These are phyloP conservation scores for Megatriorchis doriae DNA, from an alignment of 2,113 vertebrate genomes.

Conservation along the genomic window DNA sequence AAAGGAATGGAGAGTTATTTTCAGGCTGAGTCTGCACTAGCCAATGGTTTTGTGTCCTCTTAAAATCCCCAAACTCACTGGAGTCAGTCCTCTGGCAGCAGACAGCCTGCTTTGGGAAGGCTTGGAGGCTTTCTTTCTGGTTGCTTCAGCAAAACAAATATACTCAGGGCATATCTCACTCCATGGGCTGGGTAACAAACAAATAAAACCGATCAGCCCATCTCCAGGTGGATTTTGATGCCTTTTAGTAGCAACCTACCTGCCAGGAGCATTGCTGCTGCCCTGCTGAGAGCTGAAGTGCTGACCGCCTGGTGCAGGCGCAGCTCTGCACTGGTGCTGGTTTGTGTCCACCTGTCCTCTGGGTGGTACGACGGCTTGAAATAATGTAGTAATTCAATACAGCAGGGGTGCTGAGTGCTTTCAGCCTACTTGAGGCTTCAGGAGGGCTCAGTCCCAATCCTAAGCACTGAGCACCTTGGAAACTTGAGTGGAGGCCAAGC, in stretches of 20 bases:
- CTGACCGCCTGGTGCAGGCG: background rate
- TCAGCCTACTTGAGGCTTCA: background rate
- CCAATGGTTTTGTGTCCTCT: background rate
- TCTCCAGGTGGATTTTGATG: background rate
- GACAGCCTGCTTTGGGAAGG: background rate
- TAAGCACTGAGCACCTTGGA: background rate
- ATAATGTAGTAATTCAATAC: background rate
- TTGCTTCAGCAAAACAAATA: background rate
- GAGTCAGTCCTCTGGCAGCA: background rate
- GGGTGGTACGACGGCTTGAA: fast-evolving
- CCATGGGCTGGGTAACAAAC: background rate
- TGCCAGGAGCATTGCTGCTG: background rate
- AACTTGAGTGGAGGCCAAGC: background rate
- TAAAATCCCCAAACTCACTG: background rate
- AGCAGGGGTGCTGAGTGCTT: background rate
- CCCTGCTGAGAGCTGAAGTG: background rate
- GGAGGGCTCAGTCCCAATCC: background rate
- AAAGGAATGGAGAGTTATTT: background rate
- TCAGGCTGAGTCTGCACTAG: no score
- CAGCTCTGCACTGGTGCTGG: background rate
- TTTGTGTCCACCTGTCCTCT: background rate
- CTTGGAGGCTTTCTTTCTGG: background rate
- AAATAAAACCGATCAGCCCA: background rate
- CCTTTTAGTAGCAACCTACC: background rate
- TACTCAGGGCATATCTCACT: background rate